Conservation (phyloP, 2,113 vertebrate genomes). For the Istiophorus platypterus region DNA sequence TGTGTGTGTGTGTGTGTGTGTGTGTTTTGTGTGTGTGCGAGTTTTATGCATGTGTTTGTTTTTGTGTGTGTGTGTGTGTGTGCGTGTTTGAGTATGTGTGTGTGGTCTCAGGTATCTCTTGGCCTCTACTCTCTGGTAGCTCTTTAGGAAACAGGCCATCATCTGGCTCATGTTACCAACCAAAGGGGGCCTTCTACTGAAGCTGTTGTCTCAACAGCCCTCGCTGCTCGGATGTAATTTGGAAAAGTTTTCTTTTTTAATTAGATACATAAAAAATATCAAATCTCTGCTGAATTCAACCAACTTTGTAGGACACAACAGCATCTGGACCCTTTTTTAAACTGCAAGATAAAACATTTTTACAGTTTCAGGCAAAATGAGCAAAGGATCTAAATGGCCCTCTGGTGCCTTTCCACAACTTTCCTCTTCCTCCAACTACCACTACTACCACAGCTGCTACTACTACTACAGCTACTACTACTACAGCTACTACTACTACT, state of each 20-base stretch:
- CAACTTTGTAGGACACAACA: accelerated
- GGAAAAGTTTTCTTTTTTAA: neutral
- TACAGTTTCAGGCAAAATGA: conserved; percentile 6
- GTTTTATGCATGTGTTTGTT: too few relatives aligned
- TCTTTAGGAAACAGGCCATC: conserved; percentile 48
- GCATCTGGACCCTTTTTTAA: neutral
- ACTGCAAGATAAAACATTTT: conserved; percentile 4
- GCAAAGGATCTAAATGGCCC: neutral
- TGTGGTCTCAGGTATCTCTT: conserved; percentile 47
- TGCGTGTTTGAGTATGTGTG: conserved; percentile 13
- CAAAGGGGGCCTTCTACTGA: conserved; percentile 7
- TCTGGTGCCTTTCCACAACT: conserved; percentile 1
- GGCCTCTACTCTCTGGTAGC: conserved; percentile 29
- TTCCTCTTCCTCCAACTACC: too few relatives aligned
- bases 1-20: conserved; percentile 5
- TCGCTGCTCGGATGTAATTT: neutral
- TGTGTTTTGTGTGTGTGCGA: too few relatives aligned
- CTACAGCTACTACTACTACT: too few relatives aligned
- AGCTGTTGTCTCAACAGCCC: conserved; percentile 24
- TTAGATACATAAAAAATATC: neutral
- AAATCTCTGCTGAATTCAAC: neutral
- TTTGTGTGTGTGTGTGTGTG: conserved; percentile 9
- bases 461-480: too few relatives aligned
- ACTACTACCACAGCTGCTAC: too few relatives aligned
- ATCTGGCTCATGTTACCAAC: conserved; percentile 51